Evolutionary conservation across 2,113 vertebrate genomes (phyloP).

Genomic region (Penelope pileata): DNA sequence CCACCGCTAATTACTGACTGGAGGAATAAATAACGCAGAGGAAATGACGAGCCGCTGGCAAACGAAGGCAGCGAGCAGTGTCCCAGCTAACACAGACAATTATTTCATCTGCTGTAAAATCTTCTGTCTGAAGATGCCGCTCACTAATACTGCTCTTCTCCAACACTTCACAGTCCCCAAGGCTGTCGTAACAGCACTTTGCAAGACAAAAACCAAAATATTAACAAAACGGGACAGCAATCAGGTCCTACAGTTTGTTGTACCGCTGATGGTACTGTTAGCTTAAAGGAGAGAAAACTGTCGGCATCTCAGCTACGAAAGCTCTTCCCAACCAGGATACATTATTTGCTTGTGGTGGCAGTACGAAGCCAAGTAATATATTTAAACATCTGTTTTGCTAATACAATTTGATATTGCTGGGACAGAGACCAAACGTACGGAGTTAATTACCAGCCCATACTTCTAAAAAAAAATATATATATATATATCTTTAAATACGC

Average conservation of each 20-base stretch:
- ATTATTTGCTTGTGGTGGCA: not conserved
- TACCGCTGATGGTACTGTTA: not conserved
- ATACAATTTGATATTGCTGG: not conserved
- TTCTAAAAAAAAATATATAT: not conserved
- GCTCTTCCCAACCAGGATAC: not conserved
- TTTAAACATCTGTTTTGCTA: not conserved
- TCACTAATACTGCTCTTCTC: not conserved
- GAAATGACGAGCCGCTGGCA: slow-evolving; percentile 49
- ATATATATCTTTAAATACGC: not conserved
- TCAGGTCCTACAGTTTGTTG: not conserved
- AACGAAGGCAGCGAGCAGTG: slow-evolving; percentile 16
- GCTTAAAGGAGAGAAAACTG: not conserved
- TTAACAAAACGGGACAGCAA: not conserved
- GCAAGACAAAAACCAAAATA: not conserved
- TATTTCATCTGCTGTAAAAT: slow-evolving; percentile 11
- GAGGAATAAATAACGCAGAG: slow-evolving; percentile 47
- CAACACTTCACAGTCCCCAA: not conserved
- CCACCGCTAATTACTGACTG: slow-evolving; percentile 40
- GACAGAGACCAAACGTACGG: not conserved
- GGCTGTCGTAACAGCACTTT: not conserved
- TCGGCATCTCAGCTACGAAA: not conserved
- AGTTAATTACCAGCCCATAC: not conserved
- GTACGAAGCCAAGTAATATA: not conserved
- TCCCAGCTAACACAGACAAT: slow-evolving; percentile 22
- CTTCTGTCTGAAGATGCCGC: not conserved